Evolutionary conservation across 1,140 invertebrate genomes (phyloP).

Genomic region (Drosophila baimaii): DNA sequence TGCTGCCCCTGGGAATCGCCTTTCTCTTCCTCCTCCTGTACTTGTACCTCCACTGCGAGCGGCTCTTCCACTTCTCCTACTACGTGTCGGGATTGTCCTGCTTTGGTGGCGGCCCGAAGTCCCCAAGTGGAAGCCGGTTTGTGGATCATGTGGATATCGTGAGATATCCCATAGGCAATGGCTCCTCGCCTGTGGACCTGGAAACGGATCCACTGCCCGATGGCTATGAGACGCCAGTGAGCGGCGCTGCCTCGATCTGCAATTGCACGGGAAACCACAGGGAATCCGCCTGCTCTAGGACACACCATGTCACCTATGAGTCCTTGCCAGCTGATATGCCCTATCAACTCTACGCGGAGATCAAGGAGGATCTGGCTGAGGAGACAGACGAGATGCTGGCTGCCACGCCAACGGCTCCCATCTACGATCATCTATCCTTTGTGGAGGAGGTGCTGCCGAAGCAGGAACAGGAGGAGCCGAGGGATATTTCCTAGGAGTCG

Average conservation of each 20-base stretch:
- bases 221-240: conserved; percentile 78
- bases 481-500: conserved; percentile 9
- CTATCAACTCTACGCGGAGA: conserved; percentile 74
- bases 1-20: conserved; percentile 77
- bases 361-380: conserved; percentile 51
- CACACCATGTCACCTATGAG: conserved; percentile 77
- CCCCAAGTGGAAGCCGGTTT: conserved; percentile 33
- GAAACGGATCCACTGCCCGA: conserved; percentile 45
- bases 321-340: conserved; percentile 60
- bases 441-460: conserved; percentile 28
- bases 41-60: conserved; percentile 77
- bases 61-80: conserved; percentile 77
- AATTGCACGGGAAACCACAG: conserved; percentile 58
- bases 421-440: conserved; percentile 68
- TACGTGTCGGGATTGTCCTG: conserved; percentile 59
- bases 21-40: conserved; percentile 75
- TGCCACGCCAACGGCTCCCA: conserved; percentile 39
- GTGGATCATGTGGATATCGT: conserved; percentile 80
- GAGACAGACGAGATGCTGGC: neutral
- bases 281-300: conserved; percentile 55
- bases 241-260: conserved; percentile 66
- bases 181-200: conserved; percentile 14
- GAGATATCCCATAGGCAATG: conserved; percentile 66
- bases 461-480: conserved; percentile 28
- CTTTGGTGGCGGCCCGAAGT: conserved; percentile 52